phyloP scores from a whole-genome alignment of 2,888 invertebrate species.

The Meteorus cinctellus region DNA sequence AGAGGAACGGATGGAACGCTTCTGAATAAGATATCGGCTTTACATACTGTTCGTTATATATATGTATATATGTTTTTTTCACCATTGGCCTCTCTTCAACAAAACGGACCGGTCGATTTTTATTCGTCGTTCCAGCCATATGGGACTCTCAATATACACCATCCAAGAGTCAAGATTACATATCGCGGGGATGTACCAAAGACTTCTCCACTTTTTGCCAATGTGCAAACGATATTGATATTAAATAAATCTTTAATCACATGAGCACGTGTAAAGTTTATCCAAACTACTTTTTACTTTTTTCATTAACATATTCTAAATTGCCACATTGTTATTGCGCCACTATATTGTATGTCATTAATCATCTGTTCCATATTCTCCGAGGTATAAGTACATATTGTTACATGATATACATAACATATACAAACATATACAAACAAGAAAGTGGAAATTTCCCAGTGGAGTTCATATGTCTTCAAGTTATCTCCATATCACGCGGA shows the following conservation, averaged over 20 bases:
- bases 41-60: constrained; percentile 55
- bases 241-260: neutral
- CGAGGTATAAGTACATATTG: neutral
- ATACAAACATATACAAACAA: constrained; percentile 42
- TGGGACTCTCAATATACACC: constrained; percentile 25
- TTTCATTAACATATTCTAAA: neutral
- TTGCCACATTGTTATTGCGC: neutral
- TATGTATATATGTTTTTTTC: constrained; percentile 33
- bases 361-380: neutral
- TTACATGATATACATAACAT: neutral
- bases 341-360: neutral
- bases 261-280: neutral
- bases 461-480: constrained; percentile 60
- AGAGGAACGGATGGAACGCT: constrained; percentile 71
- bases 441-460: constrained; percentile 64
- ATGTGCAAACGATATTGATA: neutral
- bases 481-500: constrained; percentile 40
- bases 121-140: constrained; percentile 34
- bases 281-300: neutral
- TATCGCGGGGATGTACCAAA: neutral
- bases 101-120: constrained; percentile 37
- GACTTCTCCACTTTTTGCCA: constrained; percentile 14
- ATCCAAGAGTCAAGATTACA: constrained; percentile 31
- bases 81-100: constrained; percentile 25
- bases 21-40: constrained; percentile 72